Base-by-base conservation (phyloP, 2,797 vertebrate genomes). In the Champsocephalus esox region DNA sequence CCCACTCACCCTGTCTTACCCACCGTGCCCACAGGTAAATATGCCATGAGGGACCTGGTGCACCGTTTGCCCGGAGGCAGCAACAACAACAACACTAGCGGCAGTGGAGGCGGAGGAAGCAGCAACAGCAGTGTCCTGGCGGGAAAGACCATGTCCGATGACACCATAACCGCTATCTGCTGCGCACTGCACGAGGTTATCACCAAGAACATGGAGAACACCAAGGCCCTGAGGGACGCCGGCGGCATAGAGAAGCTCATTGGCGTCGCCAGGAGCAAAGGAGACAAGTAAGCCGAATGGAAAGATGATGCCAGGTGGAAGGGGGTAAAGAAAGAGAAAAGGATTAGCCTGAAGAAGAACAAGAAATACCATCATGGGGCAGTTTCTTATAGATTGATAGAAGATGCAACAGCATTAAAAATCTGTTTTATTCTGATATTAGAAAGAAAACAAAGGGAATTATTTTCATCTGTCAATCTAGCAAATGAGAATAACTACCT, bases 181-280 rank as follows among this genome's bases (percentile, higher is more conserved):
- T 99, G 98, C 73, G 98, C 98, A 11, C 94, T 99, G 85, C 98
- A 99, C 3, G 98, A 99, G 93, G 98, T 99, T 93, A 99, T 99
- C 94, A 99, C 98, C 89, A 99, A 99, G 94, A 99, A 99, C 93
- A 99, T 99, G 98, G 98, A 99, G 95, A 99, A 99, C 68, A 97
- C 98, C 94, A 99, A 99, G 94, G 98, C 98, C 91, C 96, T 99
- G 95, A 95, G 98, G 84, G 98, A 99, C 52, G 98, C 98, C 6
- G 98, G 98, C 0, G 98, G 98, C 92, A 99, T 99, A 34, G 98
- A 99, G 94, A 99, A 99, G 95, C 94, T 99, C 87, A 98, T 99
- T 51, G 95, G 97, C 93, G 96, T 99, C 75, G 98, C 98, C 87
- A 97, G 98, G 89, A 99, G 97, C 96, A 99, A 99, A 96, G 98